phyloP scores from a whole-genome alignment of 2,113 vertebrate species.

The Gallinago paraguaiae region DNA sequence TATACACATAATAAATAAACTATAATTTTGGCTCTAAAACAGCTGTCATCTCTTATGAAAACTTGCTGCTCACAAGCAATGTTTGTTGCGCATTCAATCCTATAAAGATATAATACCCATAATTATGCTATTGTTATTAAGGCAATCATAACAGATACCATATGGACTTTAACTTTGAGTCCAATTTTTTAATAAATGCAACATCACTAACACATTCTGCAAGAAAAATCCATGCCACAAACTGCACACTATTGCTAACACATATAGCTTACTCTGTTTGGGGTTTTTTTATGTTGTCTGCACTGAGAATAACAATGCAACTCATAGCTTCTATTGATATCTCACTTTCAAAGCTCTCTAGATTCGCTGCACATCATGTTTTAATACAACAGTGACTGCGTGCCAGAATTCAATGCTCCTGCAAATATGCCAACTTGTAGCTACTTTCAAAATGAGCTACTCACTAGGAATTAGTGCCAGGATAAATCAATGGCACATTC shows the following conservation, averaged over 20 bases:
- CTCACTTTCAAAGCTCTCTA: slow-evolving; percentile 49
- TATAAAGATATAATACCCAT: slow-evolving; percentile 34
- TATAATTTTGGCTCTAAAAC: slow-evolving; percentile 61
- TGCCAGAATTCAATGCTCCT: slow-evolving; percentile 58
- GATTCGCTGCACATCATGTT: slow-evolving; percentile 33
- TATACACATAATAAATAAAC: slow-evolving; percentile 57
- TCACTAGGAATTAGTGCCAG: slow-evolving; percentile 63
- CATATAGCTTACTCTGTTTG: background rate
- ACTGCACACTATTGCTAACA: background rate
- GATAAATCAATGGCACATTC: slow-evolving; percentile 69
- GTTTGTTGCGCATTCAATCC: slow-evolving; percentile 53
- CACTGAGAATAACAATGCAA: slow-evolving; percentile 42
- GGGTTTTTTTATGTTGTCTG: background rate
- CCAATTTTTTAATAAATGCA: background rate
- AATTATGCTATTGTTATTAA: slow-evolving; percentile 61
- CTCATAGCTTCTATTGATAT: slow-evolving; percentile 25
- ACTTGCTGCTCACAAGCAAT: slow-evolving; percentile 47
- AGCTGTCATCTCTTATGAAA: slow-evolving; percentile 55
- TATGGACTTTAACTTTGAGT: slow-evolving; percentile 48
- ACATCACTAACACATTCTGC: background rate
- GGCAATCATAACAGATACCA: slow-evolving; percentile 43
- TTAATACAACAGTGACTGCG: slow-evolving; percentile 39
- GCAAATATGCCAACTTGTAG: slow-evolving; percentile 63
- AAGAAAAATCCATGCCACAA: background rate
- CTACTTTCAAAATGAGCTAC: slow-evolving; percentile 57